A percentile compares a stretch with the other conserved stretches of the same genome.
Conservation (phyloP, 2,888 invertebrate genomes). For the Podotricha telesiphe region DNA sequence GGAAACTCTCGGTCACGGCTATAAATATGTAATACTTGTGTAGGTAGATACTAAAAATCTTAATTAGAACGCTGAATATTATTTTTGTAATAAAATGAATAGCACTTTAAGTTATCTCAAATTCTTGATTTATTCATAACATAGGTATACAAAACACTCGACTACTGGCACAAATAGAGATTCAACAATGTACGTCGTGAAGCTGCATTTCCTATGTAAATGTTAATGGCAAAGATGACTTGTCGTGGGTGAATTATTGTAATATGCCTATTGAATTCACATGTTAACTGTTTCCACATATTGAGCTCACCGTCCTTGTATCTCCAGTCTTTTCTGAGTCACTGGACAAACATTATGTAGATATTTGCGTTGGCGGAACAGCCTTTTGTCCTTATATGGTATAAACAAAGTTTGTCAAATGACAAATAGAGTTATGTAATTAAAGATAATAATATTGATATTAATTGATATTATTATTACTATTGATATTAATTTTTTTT, state of each 20-base stretch:
- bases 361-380: constrained; percentile 71
- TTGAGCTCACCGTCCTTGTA: constrained; percentile 77
- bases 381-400: constrained; percentile 66
- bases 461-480: constrained; percentile 9
- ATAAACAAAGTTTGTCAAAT: constrained; percentile 15
- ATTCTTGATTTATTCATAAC: too few relatives aligned
- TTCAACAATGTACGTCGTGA: constrained; percentile 19
- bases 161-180: neutral
- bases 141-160: neutral
- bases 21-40: constrained; percentile 9
- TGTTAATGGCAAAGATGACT: constrained; percentile 41
- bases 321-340: constrained; percentile 72
- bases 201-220: constrained; percentile 34
- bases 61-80: neutral
- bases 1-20: constrained; percentile 27
- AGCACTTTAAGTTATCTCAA: neutral
- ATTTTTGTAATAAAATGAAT: neutral
- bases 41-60: constrained; percentile 7
- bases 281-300: constrained; percentile 58
- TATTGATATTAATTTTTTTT: neutral
- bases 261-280: constrained; percentile 59
- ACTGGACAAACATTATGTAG: constrained; percentile 66
- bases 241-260: constrained; percentile 63
- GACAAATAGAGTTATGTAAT: constrained; percentile 16
- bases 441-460: too few relatives aligned